Evolutionary conservation across 2,888 invertebrate species (phyloP), one percentile per base, ranked within the genome.

Genomic region (Unio pictorum): DNA sequence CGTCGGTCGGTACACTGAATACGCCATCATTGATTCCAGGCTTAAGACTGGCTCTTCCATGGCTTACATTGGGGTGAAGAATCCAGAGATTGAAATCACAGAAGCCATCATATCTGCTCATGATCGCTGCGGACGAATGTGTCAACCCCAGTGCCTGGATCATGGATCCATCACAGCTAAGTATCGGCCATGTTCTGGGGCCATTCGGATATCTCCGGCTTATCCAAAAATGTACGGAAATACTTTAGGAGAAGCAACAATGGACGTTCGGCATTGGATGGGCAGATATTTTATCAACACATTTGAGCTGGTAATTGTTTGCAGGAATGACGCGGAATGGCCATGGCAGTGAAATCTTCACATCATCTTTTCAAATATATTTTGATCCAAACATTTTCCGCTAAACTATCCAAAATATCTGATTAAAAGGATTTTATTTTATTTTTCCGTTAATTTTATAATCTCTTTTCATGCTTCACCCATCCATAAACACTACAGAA

Each of bases 41-140:
- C 70, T 79, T 45, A 76, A 83, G 17, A 61, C 77, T 1, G 77
- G 82, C 4, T 70, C 82, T 4, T 69, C 78, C 1, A 79, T 79
- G 63, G 77, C 81, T n/a, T 81, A 81, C 59, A 66, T 85, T n/a
- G 83, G 81, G 4, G 79, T 79, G 18, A 73, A 76, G 34, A 62
- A 68, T 28, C 74, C 71, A 1, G 72, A 66, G 20, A 55, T 55
- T 7, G 69, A 69, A 34, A 55, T 56, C 6, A 66, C 74, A 17
- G 61, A 78, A 55, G 78, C 79, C 20, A 55, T 83, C 3, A 55
- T 84, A 5, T 71, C 82, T 26, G 84, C 84, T 1, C 75, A 73
- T 59, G 84, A 86, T 68, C 74, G 76, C 2, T 84, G 84, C 59
- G 84, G 84, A 17, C 68, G 80, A 30, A 75, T 82, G 55, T 86